Conservation (phyloP, 1,140 invertebrate genomes). For the Drosophila eugracilis region DNA sequence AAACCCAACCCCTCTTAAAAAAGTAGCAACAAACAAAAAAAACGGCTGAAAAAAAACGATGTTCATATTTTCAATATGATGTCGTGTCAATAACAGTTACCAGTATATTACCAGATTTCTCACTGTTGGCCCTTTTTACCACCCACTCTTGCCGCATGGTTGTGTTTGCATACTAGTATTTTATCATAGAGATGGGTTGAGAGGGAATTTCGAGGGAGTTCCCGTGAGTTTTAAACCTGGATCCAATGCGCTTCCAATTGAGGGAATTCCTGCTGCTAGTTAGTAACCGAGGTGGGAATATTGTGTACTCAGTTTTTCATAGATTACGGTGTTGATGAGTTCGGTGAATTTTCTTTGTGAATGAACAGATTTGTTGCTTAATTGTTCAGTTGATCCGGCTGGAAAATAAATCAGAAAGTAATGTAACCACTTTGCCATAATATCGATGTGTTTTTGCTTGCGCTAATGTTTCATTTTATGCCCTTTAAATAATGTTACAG, state of each 20-base stretch:
- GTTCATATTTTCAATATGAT: conserved; percentile 78
- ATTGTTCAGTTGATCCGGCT: neutral
- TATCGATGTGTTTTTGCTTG: too few relatives aligned
- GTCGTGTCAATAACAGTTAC: conserved; percentile 78
- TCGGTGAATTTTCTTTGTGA: conserved; percentile 10
- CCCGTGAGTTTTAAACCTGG: conserved; percentile 19
- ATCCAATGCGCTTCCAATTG: conserved; percentile 23
- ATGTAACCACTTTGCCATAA: too few relatives aligned
- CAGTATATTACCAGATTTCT: conserved; percentile 58
- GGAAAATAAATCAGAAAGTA: neutral
- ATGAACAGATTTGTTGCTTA: conserved; percentile 5
- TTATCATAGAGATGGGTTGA: neutral
- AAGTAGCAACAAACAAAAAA: conserved; percentile 36
- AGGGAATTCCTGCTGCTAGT: conserved; percentile 10
- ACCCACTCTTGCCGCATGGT: neutral
- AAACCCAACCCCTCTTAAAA: conserved; percentile 10
- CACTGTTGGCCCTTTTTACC: neutral
- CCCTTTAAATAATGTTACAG: too few relatives aligned
- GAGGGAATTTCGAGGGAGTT: neutral
- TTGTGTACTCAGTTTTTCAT: conserved; percentile 3
- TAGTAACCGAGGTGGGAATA: neutral
- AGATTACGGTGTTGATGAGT: conserved; percentile 15
- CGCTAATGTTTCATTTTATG: too few relatives aligned
- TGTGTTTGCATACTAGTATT: neutral
- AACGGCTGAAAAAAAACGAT: conserved; percentile 24